phyloP scores from a whole-genome alignment of 53 echinoderm and acorn worm species.

The Luidia sarsii region DNA sequence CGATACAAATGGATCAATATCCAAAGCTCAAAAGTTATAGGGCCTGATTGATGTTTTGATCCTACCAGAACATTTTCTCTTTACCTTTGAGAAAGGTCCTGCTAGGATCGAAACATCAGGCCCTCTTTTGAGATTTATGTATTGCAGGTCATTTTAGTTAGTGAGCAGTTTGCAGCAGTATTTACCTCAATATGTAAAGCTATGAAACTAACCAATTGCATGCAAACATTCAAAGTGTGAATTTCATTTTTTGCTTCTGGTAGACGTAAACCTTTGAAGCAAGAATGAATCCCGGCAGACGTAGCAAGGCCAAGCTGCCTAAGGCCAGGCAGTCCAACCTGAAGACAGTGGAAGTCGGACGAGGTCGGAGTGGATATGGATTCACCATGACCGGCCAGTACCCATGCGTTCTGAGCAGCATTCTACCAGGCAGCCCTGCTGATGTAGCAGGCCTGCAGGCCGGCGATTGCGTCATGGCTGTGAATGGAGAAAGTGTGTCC shows the following conservation, averaged over 20 bases:
- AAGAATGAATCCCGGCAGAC: constrained; percentile 71
- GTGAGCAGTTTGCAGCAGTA: too few relatives aligned
- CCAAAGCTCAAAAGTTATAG: too few relatives aligned
- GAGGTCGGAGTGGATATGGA: constrained; percentile 90
- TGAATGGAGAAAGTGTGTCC: constrained; percentile 95
- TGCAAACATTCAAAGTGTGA: too few relatives aligned
- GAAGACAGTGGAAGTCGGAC: constrained; percentile 95
- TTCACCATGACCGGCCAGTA: constrained; percentile 94
- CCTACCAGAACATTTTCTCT: too few relatives aligned
- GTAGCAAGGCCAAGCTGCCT: constrained; percentile 65
- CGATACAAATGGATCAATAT: too few relatives aligned
- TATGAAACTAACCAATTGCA: too few relatives aligned
- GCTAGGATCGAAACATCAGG: too few relatives aligned
- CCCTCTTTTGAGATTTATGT: too few relatives aligned
- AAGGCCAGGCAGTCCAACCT: constrained; percentile 66
- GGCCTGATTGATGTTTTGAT: too few relatives aligned
- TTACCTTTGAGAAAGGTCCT: too few relatives aligned
- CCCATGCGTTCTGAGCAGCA: constrained; percentile 89
- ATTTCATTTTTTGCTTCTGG: not conserved
- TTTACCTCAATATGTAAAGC: too few relatives aligned
- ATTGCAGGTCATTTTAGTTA: too few relatives aligned
- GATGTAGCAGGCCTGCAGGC: constrained; percentile 83
- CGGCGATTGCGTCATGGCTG: constrained; percentile 91
- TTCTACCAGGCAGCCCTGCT: constrained; percentile 88
- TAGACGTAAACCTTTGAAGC: not conserved